These are phyloP conservation scores for Trissolcus basalis DNA, from an alignment of 1,140 invertebrate genomes.

Conservation along the genomic window DNA sequence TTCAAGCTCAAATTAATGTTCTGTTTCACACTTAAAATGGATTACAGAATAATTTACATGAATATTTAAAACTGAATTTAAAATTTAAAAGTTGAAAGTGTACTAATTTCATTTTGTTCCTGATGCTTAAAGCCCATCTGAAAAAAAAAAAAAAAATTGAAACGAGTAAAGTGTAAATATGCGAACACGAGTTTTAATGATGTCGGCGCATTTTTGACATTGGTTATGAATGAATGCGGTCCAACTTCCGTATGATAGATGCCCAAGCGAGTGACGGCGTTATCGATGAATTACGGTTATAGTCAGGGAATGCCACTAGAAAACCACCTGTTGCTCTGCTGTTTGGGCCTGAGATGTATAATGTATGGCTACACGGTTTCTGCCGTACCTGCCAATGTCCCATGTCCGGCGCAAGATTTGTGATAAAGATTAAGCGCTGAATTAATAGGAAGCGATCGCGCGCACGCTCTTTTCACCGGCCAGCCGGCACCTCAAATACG, in stretches of 20 bases:
- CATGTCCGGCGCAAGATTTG: conserved; percentile 61
- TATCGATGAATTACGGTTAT: conserved; percentile 57
- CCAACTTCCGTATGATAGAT: conserved; percentile 45
- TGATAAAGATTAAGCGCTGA: conserved; percentile 61
- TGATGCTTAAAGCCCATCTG: no score
- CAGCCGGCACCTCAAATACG: conserved; percentile 39
- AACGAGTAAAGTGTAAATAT: no score
- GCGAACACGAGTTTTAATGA: no score
- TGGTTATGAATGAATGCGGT: not conserved
- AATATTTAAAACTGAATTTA: no score
- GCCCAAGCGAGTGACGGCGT: conserved; percentile 38
- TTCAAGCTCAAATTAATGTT: no score
- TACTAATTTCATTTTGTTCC: no score
- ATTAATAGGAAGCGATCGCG: conserved; percentile 57
- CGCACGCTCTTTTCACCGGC: conserved; percentile 12
- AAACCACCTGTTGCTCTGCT: conserved; percentile 62
- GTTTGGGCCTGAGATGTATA: conserved; percentile 51
- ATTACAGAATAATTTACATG: no score
- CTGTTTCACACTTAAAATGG: no score
- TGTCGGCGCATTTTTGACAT: no score
- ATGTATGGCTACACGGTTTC: conserved; percentile 60
- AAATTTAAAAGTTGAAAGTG: no score
- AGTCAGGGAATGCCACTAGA: conserved; percentile 52
- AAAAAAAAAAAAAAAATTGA: no score
- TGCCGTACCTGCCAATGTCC: conserved; percentile 64